Conservation (phyloP, 2,888 invertebrate species). For the Bibio marci region DNA sequence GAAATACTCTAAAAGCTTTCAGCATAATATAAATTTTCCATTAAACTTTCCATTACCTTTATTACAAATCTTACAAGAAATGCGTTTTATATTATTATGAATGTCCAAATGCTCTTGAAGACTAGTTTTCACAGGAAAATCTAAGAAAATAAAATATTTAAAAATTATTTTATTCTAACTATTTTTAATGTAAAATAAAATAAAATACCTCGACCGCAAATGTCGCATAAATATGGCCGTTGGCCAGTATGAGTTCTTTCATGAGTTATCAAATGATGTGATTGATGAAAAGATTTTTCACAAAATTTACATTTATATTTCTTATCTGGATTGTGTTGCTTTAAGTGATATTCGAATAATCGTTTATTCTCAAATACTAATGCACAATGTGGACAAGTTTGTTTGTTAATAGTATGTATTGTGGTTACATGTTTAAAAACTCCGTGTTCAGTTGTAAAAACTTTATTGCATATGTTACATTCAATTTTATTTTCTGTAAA, state of each 20-base stretch:
- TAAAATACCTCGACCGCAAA: slow-evolving; percentile 9
- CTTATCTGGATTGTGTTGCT: slow-evolving; percentile 9
- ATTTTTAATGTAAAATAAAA: not conserved
- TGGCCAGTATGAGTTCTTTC: slow-evolving; percentile 9
- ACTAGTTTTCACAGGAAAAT: slow-evolving; percentile 9
- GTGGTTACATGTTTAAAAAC: slow-evolving; percentile 7
- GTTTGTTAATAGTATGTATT: slow-evolving; percentile 4
- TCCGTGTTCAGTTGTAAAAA: slow-evolving; percentile 7
- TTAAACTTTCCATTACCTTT: slow-evolving; percentile 10
- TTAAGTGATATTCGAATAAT: slow-evolving; percentile 10
- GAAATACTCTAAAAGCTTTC: no score
- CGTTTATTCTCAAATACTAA: slow-evolving; percentile 5
- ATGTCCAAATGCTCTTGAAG: slow-evolving; percentile 8
- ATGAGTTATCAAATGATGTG: slow-evolving; percentile 9
- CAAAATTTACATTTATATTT: slow-evolving; percentile 10
- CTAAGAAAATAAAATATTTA: no score
- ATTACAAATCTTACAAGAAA: slow-evolving; percentile 8
- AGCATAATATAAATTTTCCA: no score
- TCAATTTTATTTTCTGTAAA: not conserved
- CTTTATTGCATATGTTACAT: slow-evolving; percentile 7
- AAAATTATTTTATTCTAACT: no score
- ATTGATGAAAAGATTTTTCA: slow-evolving; percentile 10
- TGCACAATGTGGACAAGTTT: slow-evolving; percentile 6
- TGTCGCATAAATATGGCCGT: slow-evolving; percentile 9
- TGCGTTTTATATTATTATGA: slow-evolving; percentile 8